These are phyloP conservation scores for Tetragonula clypearis DNA, from an alignment of 1,140 invertebrate species.

Conservation along the genomic window DNA sequence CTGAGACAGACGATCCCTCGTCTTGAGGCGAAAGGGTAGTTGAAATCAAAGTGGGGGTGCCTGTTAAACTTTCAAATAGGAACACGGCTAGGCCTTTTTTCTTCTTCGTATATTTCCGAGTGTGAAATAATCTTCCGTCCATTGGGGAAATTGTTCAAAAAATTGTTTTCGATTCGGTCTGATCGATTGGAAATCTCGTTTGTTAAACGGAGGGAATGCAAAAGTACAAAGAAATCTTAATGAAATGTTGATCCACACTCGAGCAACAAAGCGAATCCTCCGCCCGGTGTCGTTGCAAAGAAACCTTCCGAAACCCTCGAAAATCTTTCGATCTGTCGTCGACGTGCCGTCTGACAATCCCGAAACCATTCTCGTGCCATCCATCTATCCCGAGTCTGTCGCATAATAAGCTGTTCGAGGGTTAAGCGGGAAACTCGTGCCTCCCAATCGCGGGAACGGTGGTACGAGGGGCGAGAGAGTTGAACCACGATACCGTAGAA, in stretches of 20 bases:
- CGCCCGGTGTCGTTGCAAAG: neutral
- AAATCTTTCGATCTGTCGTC: constrained; percentile 67
- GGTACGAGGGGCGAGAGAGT: constrained; percentile 34
- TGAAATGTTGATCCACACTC: neutral
- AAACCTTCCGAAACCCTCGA: constrained; percentile 56
- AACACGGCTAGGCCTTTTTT: no score
- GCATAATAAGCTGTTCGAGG: constrained; percentile 73
- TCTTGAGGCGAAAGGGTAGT: no score
- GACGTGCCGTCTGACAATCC: constrained; percentile 52
- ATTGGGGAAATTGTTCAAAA: no score
- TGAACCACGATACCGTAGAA: neutral
- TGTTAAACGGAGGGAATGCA: neutral
- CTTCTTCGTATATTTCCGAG: no score
- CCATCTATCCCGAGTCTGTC: constrained; percentile 60
- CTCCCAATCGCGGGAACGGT: constrained; percentile 58
- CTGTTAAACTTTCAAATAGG: no score
- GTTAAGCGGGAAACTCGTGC: constrained; percentile 66
- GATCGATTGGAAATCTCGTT: neutral
- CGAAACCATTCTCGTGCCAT: constrained; percentile 67
- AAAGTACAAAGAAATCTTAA: no score
- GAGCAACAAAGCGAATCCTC: neutral
- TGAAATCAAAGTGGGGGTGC: no score
- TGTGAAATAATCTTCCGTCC: no score
- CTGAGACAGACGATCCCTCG: no score
- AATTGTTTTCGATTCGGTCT: neutral